Conservation (phyloP, 2,797 vertebrate genomes). For the Brachyrhaphis roseni region DNA sequence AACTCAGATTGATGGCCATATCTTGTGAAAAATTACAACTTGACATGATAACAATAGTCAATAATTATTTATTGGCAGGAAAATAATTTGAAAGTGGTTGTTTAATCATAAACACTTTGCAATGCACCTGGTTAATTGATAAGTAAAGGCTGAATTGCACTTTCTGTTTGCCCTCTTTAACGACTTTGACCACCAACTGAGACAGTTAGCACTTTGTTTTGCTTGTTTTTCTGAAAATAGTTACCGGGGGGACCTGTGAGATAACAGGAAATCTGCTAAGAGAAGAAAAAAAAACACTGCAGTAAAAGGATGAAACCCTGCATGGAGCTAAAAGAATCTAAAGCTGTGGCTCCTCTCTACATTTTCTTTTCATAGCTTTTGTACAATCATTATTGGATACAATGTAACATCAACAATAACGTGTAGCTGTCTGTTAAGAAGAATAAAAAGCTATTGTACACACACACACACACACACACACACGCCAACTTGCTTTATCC, state of each 20-base stretch:
- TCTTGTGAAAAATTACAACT: not conserved
- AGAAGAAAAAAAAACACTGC: constrained; percentile 14
- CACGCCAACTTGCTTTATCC: constrained; percentile 15
- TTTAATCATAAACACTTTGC: not conserved
- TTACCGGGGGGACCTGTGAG: not conserved
- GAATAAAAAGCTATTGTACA: constrained; percentile 26
- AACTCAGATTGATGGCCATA: not conserved
- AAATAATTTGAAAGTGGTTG: not conserved
- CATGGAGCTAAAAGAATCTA: not conserved
- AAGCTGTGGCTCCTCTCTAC: not conserved
- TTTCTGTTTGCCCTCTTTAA: not conserved
- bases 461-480: constrained; percentile 34
- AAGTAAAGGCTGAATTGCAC: not conserved
- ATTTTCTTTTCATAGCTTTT: not conserved
- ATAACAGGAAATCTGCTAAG: constrained; percentile 11
- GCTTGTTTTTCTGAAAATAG: not conserved
- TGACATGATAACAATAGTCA: not conserved
- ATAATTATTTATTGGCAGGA: not conserved
- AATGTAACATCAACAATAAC: constrained; percentile 9
- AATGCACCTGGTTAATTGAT: not conserved
- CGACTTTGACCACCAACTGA: not conserved
- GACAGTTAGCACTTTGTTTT: not conserved
- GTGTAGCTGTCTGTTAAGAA: not conserved
- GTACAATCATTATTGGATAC: not conserved
- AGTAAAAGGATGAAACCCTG: not conserved